phyloP scores from a whole-genome alignment of 2,113 vertebrate genomes.

The Circaetus gallicus region DNA sequence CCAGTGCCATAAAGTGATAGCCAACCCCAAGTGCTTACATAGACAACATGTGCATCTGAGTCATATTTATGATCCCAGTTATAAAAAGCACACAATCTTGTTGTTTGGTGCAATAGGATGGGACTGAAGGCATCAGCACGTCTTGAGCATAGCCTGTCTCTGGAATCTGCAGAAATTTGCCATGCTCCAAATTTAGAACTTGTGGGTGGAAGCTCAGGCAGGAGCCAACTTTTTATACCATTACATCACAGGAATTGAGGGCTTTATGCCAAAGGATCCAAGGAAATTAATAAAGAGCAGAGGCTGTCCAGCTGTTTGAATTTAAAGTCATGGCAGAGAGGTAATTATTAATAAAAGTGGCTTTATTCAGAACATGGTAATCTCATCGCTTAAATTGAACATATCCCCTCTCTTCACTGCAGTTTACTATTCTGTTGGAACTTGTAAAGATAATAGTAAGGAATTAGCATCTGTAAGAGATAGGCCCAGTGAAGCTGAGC shows the following conservation, averaged over 20 bases:
- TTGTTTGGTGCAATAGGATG: slow-evolving; percentile 53
- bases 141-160: slow-evolving; percentile 56
- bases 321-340: slow-evolving; percentile 50
- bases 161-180: slow-evolving; percentile 69
- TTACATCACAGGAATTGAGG: slow-evolving; percentile 72
- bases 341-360: slow-evolving; percentile 61
- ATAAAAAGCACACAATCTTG: slow-evolving; percentile 48
- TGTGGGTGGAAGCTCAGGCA: slow-evolving; percentile 59
- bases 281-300: slow-evolving; percentile 68
- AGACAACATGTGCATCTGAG: slow-evolving; percentile 63
- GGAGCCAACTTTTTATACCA: slow-evolving; percentile 69
- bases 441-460: not conserved
- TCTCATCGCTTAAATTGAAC: slow-evolving; percentile 52
- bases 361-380: slow-evolving; percentile 25
- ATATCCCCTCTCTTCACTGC: slow-evolving; percentile 31
- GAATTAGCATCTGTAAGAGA: slow-evolving; percentile 17
- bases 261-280: slow-evolving; percentile 30
- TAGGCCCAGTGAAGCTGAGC: not conserved
- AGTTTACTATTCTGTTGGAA: slow-evolving; percentile 8
- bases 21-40: slow-evolving; percentile 62
- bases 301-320: slow-evolving; percentile 59
- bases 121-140: slow-evolving; percentile 48
- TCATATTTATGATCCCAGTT: slow-evolving; percentile 66
- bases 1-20: slow-evolving; percentile 66
- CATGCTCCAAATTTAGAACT: slow-evolving; percentile 76